A percentile compares a stretch with the other conserved stretches of the same genome.
These are phyloP conservation scores for Zeus faber DNA, from an alignment of 2,113 vertebrate genomes.

Conservation along the genomic window DNA sequence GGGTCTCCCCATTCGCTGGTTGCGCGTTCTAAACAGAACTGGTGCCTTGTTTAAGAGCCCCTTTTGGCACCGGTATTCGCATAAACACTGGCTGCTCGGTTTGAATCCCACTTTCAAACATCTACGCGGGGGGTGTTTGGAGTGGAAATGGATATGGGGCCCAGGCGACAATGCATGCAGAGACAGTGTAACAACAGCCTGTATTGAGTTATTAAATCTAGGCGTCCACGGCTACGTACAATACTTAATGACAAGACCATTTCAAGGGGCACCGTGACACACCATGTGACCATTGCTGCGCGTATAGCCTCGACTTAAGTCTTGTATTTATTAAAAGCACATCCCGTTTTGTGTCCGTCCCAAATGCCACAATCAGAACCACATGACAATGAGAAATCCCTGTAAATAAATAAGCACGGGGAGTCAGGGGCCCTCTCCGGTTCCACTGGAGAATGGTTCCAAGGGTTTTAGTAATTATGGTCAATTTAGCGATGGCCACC, in stretches of 20 bases:
- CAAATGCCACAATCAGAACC: conserved; percentile 60
- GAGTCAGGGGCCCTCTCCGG: conserved; percentile 4
- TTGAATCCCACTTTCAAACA: conserved; percentile 24
- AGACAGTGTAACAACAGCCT: conserved; percentile 4
- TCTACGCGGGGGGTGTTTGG: conserved; percentile 23
- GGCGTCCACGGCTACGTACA: background rate
- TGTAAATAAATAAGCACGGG: conserved; percentile 52
- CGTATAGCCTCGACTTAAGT: too few relatives aligned
- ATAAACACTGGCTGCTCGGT: conserved; percentile 32
- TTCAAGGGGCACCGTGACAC: too few relatives aligned
- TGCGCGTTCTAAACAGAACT: conserved; percentile 29
- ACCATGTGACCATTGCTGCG: too few relatives aligned
- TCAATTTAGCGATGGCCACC: background rate
- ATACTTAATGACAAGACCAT: conserved; percentile 23
- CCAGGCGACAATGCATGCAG: conserved; percentile 16
- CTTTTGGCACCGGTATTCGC: conserved; percentile 23
- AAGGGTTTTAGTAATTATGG: conserved; percentile 19
- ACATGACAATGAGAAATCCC: conserved; percentile 53
- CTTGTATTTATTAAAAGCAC: too few relatives aligned
- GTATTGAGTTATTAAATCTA: conserved; percentile 26
- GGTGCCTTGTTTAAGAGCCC: conserved; percentile 32
- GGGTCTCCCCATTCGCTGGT: conserved; percentile 1
- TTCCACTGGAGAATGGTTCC: conserved; percentile 21
- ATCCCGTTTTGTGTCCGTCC: conserved; percentile 44
- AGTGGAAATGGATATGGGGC: conserved; percentile 31